A percentile compares a stretch with the other conserved stretches of the same genome.
Conservation (phyloP, 2,797 vertebrate species). For the Mus caroli region DNA sequence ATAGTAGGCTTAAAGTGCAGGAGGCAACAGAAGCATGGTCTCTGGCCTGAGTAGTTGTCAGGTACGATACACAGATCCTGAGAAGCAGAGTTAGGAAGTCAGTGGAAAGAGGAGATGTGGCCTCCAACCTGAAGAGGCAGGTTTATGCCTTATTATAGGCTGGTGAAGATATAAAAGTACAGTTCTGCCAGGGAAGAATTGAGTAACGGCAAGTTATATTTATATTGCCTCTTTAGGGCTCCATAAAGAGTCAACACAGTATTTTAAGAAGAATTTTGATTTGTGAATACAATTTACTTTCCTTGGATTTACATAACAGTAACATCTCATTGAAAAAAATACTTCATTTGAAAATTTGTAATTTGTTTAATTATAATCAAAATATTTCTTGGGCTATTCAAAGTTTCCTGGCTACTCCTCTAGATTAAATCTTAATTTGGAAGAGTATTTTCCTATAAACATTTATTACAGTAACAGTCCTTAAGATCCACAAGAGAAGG, state of each 20-base stretch:
- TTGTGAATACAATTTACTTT: constrained; percentile 72
- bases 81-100: background rate
- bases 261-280: constrained; percentile 78
- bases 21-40: background rate
- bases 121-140: background rate
- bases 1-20: background rate
- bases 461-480: constrained; percentile 58
- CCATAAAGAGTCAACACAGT: constrained; percentile 64
- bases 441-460: constrained; percentile 74
- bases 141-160: background rate
- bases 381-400: constrained; percentile 70
- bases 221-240: constrained; percentile 49
- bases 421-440: constrained; percentile 67
- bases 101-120: background rate
- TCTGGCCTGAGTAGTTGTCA: background rate
- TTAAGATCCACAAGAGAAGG: no score
- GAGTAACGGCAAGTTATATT: constrained; percentile 61
- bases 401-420: constrained; percentile 71
- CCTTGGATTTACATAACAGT: constrained; percentile 67
- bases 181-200: constrained; percentile 58
- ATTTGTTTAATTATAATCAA: constrained; percentile 75
- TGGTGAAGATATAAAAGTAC: background rate
- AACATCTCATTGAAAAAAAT: constrained; percentile 77
- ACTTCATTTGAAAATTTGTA: constrained; percentile 70
- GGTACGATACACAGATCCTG: background rate